A percentile compares a stretch with the other conserved stretches of the same genome.
These are phyloP conservation scores for Rhineura floridana DNA, from an alignment of 2,113 vertebrate genomes.

Conservation along the genomic window DNA sequence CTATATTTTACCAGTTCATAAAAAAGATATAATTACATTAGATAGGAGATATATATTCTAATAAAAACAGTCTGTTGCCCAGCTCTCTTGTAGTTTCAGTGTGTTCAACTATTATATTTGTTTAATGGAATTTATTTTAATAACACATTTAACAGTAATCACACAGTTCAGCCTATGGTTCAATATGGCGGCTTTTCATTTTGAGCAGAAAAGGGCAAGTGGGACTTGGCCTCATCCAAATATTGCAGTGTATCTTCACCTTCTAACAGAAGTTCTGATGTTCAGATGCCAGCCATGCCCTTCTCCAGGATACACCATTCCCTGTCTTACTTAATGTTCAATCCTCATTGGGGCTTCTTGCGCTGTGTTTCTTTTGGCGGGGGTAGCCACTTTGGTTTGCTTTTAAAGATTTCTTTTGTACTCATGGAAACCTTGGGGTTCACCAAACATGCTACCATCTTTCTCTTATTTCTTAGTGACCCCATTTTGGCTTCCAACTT, in stretches of 20 bases:
- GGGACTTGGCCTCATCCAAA: no score
- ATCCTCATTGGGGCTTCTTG: no score
- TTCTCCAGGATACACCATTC: no score
- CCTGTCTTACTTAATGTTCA: no score
- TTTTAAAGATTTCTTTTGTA: neutral
- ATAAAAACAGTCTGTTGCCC: constrained; percentile 18
- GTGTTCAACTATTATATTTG: constrained; percentile 48
- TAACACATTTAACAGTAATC: constrained; percentile 53
- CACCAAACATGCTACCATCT: no score
- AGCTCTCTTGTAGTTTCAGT: constrained; percentile 49
- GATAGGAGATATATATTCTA: constrained; percentile 70
- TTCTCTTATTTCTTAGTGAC: no score
- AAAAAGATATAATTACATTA: constrained; percentile 89
- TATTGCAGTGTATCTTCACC: no score
- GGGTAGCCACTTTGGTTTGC: neutral
- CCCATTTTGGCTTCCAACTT: no score
- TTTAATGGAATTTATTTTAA: constrained; percentile 32
- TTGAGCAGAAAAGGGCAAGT: constrained; percentile 51
- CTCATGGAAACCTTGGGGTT: no score
- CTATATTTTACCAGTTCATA: constrained; percentile 93
- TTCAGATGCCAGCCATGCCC: no score
- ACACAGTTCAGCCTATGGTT: constrained; percentile 46
- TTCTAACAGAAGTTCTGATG: no score
- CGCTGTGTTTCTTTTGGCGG: no score
- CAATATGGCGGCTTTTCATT: constrained; percentile 47